phyloP scores from a whole-genome alignment of 2,797 vertebrate species.

The Peromyscus melanophrys region DNA sequence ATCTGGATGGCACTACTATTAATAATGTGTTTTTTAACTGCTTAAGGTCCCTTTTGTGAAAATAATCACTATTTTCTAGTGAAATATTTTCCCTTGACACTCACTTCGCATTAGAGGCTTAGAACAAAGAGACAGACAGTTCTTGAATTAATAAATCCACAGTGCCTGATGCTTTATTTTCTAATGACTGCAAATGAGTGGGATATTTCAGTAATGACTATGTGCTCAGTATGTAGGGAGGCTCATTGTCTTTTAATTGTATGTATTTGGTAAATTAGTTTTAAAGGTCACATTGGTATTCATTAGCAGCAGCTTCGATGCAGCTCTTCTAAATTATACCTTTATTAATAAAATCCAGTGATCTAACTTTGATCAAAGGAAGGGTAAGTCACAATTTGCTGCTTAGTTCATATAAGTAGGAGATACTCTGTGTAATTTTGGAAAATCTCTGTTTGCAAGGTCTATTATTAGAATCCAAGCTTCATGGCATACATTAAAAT shows the following conservation, averaged over 20 bases:
- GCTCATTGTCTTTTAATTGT: slow-evolving; percentile 86
- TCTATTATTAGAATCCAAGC: not conserved
- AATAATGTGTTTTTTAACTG: not conserved
- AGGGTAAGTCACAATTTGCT: slow-evolving; percentile 16
- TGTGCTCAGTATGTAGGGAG: slow-evolving; percentile 85
- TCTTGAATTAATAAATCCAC: slow-evolving; percentile 83
- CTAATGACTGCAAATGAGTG: slow-evolving; percentile 85
- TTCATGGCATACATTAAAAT: not conserved
- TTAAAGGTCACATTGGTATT: slow-evolving; percentile 86
- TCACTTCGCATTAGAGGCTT: slow-evolving; percentile 65
- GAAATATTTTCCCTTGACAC: slow-evolving; percentile 72
- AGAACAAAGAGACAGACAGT: slow-evolving; percentile 69
- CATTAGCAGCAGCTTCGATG: slow-evolving; percentile 75
- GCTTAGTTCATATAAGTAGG: not conserved
- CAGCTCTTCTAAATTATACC: slow-evolving; percentile 55
- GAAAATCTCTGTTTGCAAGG: not conserved
- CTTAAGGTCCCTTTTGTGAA: not conserved
- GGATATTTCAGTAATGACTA: slow-evolving; percentile 74
- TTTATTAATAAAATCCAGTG: slow-evolving; percentile 65
- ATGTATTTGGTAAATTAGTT: slow-evolving; percentile 83
- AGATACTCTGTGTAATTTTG: not conserved
- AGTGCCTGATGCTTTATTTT: slow-evolving; percentile 83
- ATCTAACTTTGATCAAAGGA: slow-evolving; percentile 19
- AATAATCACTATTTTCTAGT: slow-evolving; percentile 36
- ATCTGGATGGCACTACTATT: not conserved